Evolutionary conservation across 1,140 invertebrate species (phyloP).

Genomic region (Drosophila nebulosa): DNA sequence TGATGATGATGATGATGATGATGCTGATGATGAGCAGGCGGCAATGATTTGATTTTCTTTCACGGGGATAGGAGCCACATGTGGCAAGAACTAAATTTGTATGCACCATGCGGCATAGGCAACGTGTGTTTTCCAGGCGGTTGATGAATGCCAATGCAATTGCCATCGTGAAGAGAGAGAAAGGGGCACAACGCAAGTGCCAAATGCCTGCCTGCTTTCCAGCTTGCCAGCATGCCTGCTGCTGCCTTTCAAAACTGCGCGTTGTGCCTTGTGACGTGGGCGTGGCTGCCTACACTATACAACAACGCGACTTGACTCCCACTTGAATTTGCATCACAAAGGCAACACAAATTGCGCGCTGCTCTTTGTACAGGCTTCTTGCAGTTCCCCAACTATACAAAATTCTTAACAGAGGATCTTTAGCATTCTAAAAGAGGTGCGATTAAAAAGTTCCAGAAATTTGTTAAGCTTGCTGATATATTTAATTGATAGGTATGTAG

Average conservation of each 20-base stretch:
- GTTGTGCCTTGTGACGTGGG: conserved; percentile 41
- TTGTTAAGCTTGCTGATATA: too few relatives aligned
- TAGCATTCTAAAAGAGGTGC: conserved; percentile 17
- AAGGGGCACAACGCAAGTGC: conserved; percentile 42
- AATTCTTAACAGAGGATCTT: conserved; percentile 26
- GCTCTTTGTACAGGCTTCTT: conserved; percentile 63
- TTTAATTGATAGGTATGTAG: too few relatives aligned
- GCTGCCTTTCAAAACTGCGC: not conserved
- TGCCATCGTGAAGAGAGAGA: too few relatives aligned
- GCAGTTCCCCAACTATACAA: conserved; percentile 43
- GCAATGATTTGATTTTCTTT: conserved; percentile 70
- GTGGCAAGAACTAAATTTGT: conserved; percentile 62
- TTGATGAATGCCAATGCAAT: conserved; percentile 76
- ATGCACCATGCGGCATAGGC: conserved; percentile 68
- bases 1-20: conserved; percentile 36
- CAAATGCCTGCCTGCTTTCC: conserved; percentile 45
- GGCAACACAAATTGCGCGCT: conserved; percentile 73
- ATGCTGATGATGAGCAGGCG: conserved; percentile 60
- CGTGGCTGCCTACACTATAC: conserved; percentile 61
- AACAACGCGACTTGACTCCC: conserved; percentile 66
- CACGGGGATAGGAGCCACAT: conserved; percentile 33
- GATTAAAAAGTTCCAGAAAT: conserved; percentile 4
- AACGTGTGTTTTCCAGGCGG: conserved; percentile 67
- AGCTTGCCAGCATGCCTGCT: conserved; percentile 42
- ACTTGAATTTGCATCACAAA: conserved; percentile 79